These are phyloP conservation scores for Pristionchus maxplancki DNA, from an alignment of 2,888 invertebrate species.

Conservation along the genomic window DNA sequence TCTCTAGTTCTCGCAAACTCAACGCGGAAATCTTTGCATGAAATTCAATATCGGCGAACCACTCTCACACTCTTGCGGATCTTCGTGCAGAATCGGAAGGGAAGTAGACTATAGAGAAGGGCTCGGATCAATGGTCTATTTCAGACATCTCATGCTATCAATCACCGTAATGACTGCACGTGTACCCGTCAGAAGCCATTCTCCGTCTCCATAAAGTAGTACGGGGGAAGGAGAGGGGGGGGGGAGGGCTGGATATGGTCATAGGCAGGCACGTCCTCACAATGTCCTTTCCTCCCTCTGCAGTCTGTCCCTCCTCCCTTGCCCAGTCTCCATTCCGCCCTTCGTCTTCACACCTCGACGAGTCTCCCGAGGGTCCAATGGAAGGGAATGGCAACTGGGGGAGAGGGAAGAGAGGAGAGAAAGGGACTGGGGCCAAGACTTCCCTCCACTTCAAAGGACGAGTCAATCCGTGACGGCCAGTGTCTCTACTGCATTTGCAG, in stretches of 20 bases:
- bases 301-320: neutral
- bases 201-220: neutral
- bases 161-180: neutral
- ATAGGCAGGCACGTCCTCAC: neutral
- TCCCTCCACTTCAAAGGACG: neutral
- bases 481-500: conserved; percentile 1
- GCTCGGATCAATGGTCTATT: neutral
- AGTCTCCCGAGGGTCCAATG: neutral
- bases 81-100: neutral
- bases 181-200: neutral
- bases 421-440: neutral
- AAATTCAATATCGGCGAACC: neutral
- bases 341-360: conserved; percentile 17
- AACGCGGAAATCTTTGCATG: neutral
- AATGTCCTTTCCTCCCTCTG: conserved; percentile 1
- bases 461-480: neutral
- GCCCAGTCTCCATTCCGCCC: neutral
- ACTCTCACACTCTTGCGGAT: neutral
- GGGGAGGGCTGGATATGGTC: neutral
- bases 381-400: neutral
- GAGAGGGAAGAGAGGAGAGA: neutral
- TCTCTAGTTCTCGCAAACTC: neutral
- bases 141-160: conserved; percentile 2
- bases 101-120: neutral
- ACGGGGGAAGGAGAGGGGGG: neutral